phyloP scores from a whole-genome alignment of 30 jellyfish, hydroid and myxozoan species.

The Cassiopea xamachana region DNA sequence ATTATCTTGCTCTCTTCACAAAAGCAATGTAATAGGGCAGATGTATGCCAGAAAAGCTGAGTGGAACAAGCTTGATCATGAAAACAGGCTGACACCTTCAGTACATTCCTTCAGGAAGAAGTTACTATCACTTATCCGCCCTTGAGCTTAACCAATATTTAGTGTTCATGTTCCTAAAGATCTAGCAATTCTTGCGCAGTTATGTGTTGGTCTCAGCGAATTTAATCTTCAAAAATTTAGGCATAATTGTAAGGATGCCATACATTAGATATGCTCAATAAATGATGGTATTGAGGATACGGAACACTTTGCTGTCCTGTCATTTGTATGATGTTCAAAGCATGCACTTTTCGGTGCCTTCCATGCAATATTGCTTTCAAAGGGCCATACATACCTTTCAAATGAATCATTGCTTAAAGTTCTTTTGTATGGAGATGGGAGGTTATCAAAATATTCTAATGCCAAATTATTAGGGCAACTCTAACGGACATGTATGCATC shows the following conservation, averaged over 20 bases:
- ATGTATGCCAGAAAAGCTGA: slow-evolving; percentile 4
- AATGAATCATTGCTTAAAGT: slow-evolving; percentile 17
- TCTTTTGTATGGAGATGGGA: slow-evolving; percentile 31
- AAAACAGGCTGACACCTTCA: background rate
- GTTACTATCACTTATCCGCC: background rate
- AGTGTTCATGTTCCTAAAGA: slow-evolving; percentile 19
- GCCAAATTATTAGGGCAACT: background rate
- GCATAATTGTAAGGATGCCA: slow-evolving; percentile 4
- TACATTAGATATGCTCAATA: slow-evolving; percentile 17
- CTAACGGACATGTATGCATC: background rate
- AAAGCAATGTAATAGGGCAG: slow-evolving; percentile 4
- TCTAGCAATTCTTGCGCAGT: slow-evolving; percentile 9
- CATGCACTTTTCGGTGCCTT: background rate
- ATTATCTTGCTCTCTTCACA: slow-evolving; percentile 6
- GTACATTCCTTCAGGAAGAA: background rate
- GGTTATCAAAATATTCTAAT: background rate
- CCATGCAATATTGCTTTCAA: slow-evolving; percentile 19
- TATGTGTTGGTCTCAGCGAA: slow-evolving; percentile 17
- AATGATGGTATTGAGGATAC: slow-evolving; percentile 9
- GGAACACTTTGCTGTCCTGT: slow-evolving; percentile 6
- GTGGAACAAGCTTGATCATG: slow-evolving; percentile 5
- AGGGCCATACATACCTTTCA: slow-evolving; percentile 20
- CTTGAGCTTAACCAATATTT: background rate
- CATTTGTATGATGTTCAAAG: background rate
- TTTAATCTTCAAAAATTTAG: slow-evolving; percentile 7